Percentiles rank a stretch among this genome's conserved stretches.
Evolutionary conservation across 2,797 vertebrate species (phyloP).

Genomic region (Tapera naevia): DNA sequence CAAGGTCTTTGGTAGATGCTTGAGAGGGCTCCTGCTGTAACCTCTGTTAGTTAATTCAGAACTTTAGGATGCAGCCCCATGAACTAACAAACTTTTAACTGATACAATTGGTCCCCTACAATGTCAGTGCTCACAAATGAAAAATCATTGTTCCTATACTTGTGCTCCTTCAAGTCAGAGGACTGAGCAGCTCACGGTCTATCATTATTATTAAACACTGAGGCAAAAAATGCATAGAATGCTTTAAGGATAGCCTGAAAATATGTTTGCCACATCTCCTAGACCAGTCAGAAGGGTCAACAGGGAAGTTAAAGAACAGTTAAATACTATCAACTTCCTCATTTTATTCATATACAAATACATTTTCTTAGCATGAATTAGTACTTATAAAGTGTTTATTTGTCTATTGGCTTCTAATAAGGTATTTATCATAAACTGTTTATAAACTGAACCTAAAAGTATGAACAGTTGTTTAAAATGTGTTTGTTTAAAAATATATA

Average conservation of each 20-base stretch:
- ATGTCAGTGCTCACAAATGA: neutral
- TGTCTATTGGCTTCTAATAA: neutral
- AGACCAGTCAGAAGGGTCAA: neutral
- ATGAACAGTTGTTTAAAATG: neutral
- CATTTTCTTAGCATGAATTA: neutral
- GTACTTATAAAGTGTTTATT: neutral
- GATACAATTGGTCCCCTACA: neutral
- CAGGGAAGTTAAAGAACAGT: neutral
- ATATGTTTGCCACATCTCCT: neutral
- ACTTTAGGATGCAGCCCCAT: neutral
- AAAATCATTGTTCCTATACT: neutral
- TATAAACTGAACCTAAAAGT: neutral
- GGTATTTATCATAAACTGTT: neutral
- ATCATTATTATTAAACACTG: neutral
- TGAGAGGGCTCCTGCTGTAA: neutral
- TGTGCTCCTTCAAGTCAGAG: neutral
- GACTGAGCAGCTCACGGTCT: neutral
- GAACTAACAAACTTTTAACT: neutral
- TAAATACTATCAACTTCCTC: fast-evolving
- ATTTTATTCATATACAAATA: neutral
- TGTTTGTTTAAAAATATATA: no score
- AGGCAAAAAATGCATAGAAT: neutral
- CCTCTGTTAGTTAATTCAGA: neutral
- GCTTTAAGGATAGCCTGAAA: neutral
- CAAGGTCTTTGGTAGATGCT: neutral